phyloP scores from a whole-genome alignment of 2,888 invertebrate species.

The Octonoba sinensis region DNA sequence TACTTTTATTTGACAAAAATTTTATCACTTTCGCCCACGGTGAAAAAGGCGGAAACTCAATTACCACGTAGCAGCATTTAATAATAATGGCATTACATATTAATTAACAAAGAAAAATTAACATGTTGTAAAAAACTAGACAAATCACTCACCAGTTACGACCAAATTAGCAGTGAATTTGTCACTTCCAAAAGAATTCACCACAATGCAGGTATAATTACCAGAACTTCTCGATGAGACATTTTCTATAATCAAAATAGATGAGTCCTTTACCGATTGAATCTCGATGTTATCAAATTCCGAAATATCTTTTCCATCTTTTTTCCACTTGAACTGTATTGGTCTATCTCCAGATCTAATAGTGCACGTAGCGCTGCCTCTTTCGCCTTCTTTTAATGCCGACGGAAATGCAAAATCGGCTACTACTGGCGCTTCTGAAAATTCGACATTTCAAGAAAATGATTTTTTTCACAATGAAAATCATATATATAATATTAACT shows the following conservation, averaged over 20 bases:
- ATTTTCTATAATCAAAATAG: slow-evolving; percentile 41
- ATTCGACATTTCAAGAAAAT: not conserved
- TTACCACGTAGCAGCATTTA: too few species aligned
- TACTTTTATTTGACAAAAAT: too few species aligned
- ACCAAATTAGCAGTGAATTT: slow-evolving; percentile 27
- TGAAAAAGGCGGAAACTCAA: too few species aligned
- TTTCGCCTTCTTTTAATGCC: slow-evolving; percentile 50
- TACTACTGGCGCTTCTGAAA: slow-evolving; percentile 30
- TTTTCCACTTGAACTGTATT: slow-evolving; percentile 62
- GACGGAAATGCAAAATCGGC: slow-evolving; percentile 15
- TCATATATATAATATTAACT: not conserved
- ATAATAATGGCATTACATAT: too few species aligned
- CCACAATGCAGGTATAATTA: slow-evolving; percentile 61
- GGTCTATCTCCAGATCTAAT: slow-evolving; percentile 64
- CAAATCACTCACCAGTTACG: slow-evolving; percentile 30
- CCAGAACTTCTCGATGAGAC: slow-evolving; percentile 33
- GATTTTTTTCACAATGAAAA: too few species aligned
- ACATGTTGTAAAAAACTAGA: too few species aligned
- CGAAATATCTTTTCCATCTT: slow-evolving; percentile 17
- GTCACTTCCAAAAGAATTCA: slow-evolving; percentile 32
- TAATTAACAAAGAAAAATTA: not conserved
- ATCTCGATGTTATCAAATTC: slow-evolving; percentile 17
- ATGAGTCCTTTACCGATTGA: slow-evolving; percentile 17
- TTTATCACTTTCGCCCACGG: too few species aligned
- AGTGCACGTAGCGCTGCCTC: slow-evolving; percentile 62